Base-by-base conservation (phyloP, 2,113 vertebrate genomes). In the Chascanopsetta lugubris region DNA sequence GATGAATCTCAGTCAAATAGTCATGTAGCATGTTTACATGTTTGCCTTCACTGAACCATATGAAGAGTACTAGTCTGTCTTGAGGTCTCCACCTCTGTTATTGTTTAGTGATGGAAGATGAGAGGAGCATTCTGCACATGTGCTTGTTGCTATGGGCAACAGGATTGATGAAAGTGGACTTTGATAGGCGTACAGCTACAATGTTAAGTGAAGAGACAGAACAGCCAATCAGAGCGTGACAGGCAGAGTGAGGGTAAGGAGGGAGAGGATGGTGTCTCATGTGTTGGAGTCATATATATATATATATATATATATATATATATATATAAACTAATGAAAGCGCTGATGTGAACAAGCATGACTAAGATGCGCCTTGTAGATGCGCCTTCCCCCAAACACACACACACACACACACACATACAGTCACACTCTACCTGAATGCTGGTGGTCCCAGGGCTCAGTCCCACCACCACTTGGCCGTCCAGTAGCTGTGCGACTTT, bases 381-480 rank as follows among this genome's bases (percentile, higher is more conserved):
- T 12, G 8, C 34, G 13, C 34, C 9, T 12, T n/a, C n/a, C n/a
- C n/a, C n/a, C n/a, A n/a, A n/a, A n/a, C n/a, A n/a, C n/a, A n/a
- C n/a, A n/a, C n/a, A 36, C 34, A 36, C 11, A 12, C 34, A 36
- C 34, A 36, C 34, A 36, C 34, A 36, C 34, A 36, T 3, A 12
- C 34, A 36, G 8, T 11, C 42, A 45, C 42, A 45, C 42, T 4
- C 3, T 7, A 99, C 97, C 95, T 98, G 97, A 61, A 98, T 84
- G 0, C 95, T 94, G 20, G 97, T 95, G 91, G 93, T 94, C 2
- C 97, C 97, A 0, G 91, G 75, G 54, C 91, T 94, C 38, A 90
- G 84, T 8, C 97, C 97, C 0, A 94, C 85, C 22, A 99, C 68
- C 40, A 96, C 76, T 30, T 92, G 90, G 56, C 93, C 91, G 0